Base-by-base conservation (phyloP, 2,888 invertebrate species). In the Himalopsyche kuldschensis region DNA sequence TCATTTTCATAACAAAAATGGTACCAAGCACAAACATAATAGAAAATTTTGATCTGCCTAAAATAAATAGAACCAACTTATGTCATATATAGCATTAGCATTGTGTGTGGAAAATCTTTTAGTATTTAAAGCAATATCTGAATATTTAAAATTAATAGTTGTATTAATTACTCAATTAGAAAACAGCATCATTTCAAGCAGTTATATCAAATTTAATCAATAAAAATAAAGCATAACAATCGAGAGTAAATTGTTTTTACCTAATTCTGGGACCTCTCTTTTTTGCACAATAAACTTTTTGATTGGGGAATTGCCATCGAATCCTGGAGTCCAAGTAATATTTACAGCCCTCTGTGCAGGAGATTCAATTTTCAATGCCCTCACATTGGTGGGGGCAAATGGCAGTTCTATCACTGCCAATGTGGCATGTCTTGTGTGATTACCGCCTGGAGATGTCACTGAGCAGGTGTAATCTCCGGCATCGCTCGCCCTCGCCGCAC, bases 271-370 rank as follows among this genome's bases (percentile, higher is more conserved):
- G 32, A 98, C 96, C 88, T 97, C 95, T 86, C 98, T 93, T 89
- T 95, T 96, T 89, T 99, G 98, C 81, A 99, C 94, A 86, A 97
- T 97, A 89, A 96, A 99, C 89, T 97, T 97, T 87, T 96, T 94
- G 84, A 99, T 95, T 11, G 97, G 97, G 88, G 98, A 98, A 90
- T 99, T 99, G 82, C 99, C 99, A 91, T 99, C 97, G 90, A 99
- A 99, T 35, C 98, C 98, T 0, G 97, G 96, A 15, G 96, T 96
- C 99, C 99, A 99, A 27, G 95, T 95, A 3, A 99, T 95, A 88
- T 98, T 97, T 86, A 99, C 96, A 35, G 96, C 96, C 88, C 94
- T 94, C 84, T 94, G 94, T 2, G 93, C 92, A 17, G 94, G 92
- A 5, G 93, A 91, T 79, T 95, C 95, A 0, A 95, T 88, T 86